Evolutionary conservation across 2,113 vertebrate genomes (phyloP).

Genomic region (Rhinopomastus cyanomelas): DNA sequence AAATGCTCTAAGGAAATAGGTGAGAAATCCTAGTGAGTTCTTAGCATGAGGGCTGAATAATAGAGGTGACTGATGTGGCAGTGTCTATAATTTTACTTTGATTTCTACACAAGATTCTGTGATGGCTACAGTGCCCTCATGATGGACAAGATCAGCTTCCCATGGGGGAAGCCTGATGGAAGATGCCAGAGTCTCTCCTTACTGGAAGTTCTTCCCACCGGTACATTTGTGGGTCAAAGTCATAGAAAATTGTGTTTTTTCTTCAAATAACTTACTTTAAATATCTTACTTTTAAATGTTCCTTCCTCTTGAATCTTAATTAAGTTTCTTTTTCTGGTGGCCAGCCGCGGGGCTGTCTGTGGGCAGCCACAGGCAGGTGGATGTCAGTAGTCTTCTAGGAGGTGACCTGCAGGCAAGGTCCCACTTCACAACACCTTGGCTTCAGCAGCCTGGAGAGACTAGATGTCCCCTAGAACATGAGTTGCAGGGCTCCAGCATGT

Average conservation of each 20-base stretch:
- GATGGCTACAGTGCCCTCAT: not conserved
- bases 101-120: not conserved
- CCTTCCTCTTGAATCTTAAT: not conserved
- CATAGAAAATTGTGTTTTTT: not conserved
- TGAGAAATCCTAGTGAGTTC: not conserved
- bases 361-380: not conserved
- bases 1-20: not conserved
- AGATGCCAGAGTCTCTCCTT: not conserved
- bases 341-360: not conserved
- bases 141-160: not conserved
- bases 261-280: not conserved
- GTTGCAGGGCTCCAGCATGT: not conserved
- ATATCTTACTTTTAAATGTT: not conserved
- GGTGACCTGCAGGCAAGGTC: not conserved
- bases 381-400: not conserved
- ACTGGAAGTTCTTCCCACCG: not conserved
- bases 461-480: not conserved
- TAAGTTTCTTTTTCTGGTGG: not conserved
- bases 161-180: not conserved
- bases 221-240: not conserved
- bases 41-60: not conserved
- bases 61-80: not conserved
- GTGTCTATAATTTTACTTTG: not conserved
- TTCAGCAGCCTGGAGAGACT: not conserved
- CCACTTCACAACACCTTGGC: not conserved